Conservation (phyloP, 1,140 invertebrate species). For the Aphaenogaster ashmeadi region DNA sequence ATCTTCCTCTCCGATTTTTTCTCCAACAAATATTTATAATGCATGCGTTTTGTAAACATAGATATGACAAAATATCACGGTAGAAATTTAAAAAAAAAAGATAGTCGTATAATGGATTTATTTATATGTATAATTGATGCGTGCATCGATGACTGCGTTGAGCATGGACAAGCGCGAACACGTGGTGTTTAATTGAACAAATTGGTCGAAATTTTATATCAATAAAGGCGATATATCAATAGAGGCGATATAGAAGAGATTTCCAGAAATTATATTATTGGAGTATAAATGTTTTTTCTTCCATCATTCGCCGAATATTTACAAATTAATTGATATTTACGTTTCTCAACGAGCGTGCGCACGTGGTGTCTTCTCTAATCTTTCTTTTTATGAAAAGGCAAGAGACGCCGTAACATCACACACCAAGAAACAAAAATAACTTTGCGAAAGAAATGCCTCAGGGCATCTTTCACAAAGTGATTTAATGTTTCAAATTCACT, state of each 20-base stretch:
- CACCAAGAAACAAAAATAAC: neutral
- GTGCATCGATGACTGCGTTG: neutral
- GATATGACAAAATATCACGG: neutral
- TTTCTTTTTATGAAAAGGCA: neutral
- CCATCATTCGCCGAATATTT: neutral
- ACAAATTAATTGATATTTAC: neutral
- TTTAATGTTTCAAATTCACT: neutral
- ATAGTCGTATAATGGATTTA: neutral
- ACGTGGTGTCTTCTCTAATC: neutral
- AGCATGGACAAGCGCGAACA: neutral
- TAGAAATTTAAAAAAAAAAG: slow-evolving; percentile 1
- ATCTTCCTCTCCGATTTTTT: neutral
- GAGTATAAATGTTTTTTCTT: neutral
- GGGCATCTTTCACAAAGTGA: neutral
- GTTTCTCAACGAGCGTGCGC: neutral
- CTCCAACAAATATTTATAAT: neutral
- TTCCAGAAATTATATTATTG: neutral
- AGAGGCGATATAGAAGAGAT: neutral
- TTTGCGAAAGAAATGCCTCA: neutral
- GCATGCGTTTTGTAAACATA: neutral
- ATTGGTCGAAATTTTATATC: neutral
- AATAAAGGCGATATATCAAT: neutral
- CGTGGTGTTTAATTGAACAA: neutral
- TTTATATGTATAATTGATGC: too few relatives aligned
- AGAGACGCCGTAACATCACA: neutral